Percentiles rank a stretch among this genome's conserved stretches.
Evolutionary conservation across 2,888 invertebrate species (phyloP).

Genomic region (Dicyrtoma fusca): DNA sequence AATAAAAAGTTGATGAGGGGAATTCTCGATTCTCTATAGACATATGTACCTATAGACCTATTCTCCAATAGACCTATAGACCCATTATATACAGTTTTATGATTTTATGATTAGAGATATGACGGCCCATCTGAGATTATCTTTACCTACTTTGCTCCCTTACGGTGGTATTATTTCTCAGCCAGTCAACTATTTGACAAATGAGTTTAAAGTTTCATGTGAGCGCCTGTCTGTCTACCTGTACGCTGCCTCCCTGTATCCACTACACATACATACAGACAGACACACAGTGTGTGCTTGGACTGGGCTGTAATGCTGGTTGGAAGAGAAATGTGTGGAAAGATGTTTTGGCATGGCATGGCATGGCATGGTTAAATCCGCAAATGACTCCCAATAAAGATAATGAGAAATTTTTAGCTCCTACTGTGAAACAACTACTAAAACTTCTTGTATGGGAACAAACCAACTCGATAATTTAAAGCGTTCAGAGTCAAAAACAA

Average conservation of each 20-base stretch:
- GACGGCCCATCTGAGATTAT: no score
- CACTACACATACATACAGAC: no score
- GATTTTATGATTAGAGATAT: no score
- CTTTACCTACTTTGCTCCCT: no score
- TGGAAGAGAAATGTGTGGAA: background rate
- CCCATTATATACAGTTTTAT: no score
- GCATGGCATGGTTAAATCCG: background rate
- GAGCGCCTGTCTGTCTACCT: no score
- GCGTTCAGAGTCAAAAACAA: no score
- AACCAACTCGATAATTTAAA: no score
- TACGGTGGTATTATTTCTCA: no score
- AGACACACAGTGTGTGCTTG: no score
- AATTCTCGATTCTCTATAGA: background rate
- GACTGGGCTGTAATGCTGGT: background rate
- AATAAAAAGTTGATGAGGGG: background rate
- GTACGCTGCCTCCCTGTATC: no score
- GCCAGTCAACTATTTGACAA: constrained; percentile 4
- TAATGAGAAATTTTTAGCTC: constrained; percentile 9
- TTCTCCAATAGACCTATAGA: background rate
- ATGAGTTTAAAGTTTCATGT: background rate
- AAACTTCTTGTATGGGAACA: background rate
- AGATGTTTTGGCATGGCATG: no score
- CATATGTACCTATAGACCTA: background rate
- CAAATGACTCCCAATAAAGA: constrained; percentile 2
- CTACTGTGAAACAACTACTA: background rate